Conservation (phyloP, 2,888 invertebrate species). For the Nomada goodeniana region DNA sequence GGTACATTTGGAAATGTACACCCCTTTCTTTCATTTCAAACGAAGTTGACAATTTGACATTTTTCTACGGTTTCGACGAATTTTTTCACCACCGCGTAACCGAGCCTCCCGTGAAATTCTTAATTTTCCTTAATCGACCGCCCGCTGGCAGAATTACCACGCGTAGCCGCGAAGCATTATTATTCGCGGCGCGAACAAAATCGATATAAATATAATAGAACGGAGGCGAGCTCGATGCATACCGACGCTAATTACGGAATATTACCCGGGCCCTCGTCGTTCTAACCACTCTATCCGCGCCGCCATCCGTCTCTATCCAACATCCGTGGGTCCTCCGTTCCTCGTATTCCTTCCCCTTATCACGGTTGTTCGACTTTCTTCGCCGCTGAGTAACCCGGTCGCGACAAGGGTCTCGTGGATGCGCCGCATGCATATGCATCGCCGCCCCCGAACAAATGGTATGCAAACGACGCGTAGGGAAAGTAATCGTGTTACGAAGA, state of each 20-base stretch:
- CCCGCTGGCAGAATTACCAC: constrained; percentile 1
- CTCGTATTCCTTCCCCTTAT: background rate
- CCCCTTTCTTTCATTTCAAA: too few relatives aligned
- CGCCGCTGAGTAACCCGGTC: constrained; percentile 58
- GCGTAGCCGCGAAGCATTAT: constrained; percentile 42
- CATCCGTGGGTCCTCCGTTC: constrained; percentile 6
- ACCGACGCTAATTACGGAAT: constrained; percentile 70
- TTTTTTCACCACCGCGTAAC: background rate
- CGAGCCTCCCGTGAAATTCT: constrained; percentile 14
- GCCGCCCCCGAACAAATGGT: constrained; percentile 68
- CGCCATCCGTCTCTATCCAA: constrained; percentile 32
- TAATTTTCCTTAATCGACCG: constrained; percentile 30
- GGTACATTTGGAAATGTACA: too few relatives aligned
- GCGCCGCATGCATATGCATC: constrained; percentile 75
- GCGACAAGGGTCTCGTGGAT: constrained; percentile 53
- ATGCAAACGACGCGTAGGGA: constrained; percentile 75
- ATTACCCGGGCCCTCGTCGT: constrained; percentile 55
- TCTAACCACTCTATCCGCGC: constrained; percentile 33
- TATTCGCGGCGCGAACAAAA: constrained; percentile 43
- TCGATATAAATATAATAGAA: constrained; percentile 47
- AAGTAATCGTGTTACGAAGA: constrained; percentile 66
- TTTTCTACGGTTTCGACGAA: background rate
- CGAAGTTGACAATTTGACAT: too few relatives aligned
- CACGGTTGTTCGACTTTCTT: constrained; percentile 41
- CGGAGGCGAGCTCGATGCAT: constrained; percentile 35